phyloP scores from a whole-genome alignment of 2,113 vertebrate species.

The Neomonachus schauinslandi region DNA sequence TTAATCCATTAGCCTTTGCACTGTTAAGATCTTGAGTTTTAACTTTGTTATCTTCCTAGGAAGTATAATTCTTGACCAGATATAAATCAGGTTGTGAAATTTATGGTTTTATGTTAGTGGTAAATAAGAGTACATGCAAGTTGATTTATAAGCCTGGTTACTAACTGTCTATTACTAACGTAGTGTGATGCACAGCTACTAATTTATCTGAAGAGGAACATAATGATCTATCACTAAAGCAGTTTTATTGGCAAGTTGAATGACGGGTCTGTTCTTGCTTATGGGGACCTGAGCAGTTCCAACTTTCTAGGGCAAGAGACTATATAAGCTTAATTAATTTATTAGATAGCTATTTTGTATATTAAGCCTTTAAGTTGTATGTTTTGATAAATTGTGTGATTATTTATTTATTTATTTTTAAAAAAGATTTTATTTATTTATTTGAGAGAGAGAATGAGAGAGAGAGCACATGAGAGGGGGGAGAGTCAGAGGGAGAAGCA shows the following conservation, averaged over 20 bases:
- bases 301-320: background rate
- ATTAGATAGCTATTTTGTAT: slow-evolving; percentile 35
- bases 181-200: background rate
- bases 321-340: slow-evolving; percentile 55
- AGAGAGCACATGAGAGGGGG: no score
- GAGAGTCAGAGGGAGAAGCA: no score
- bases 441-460: no score
- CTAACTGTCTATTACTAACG: slow-evolving; percentile 26
- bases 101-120: background rate
- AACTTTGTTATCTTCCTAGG: slow-evolving; percentile 32
- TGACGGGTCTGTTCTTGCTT: background rate
- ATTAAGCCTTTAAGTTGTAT: background rate
- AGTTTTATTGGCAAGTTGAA: slow-evolving; percentile 56
- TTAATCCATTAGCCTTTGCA: background rate
- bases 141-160: slow-evolving; percentile 57
- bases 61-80: slow-evolving; percentile 46
- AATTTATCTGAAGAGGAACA: background rate
- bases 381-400: slow-evolving; percentile 45
- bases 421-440: no score
- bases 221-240: slow-evolving; percentile 32
- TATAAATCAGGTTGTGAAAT: slow-evolving; percentile 18
- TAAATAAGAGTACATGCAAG: slow-evolving; percentile 1
- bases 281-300: background rate
- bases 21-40: slow-evolving; percentile 7
- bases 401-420: background rate